These are phyloP conservation scores for Batillaria attramentaria DNA, from an alignment of 1,140 invertebrate genomes.

Conservation along the genomic window DNA sequence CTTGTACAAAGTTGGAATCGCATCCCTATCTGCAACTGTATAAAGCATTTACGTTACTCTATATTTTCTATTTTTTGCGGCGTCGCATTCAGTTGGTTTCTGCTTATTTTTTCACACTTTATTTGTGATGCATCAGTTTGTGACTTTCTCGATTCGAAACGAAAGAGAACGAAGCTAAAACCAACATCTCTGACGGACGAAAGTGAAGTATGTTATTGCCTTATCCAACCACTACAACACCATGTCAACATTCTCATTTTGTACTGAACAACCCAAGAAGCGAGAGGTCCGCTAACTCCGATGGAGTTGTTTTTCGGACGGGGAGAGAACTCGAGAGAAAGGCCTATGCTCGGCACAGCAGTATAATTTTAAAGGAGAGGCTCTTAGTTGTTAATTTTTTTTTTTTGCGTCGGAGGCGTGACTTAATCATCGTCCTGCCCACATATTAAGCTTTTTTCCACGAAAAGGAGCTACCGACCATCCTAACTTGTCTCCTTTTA, in stretches of 20 bases:
- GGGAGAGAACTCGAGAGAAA: background rate
- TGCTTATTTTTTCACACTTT: constrained; percentile 7
- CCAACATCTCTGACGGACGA: background rate
- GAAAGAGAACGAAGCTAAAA: background rate
- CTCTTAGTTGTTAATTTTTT: background rate
- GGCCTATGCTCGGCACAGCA: background rate
- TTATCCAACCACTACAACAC: background rate
- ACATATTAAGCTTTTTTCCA: background rate
- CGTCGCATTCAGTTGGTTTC: constrained; percentile 1
- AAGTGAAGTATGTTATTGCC: background rate
- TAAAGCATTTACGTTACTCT: constrained; percentile 15
- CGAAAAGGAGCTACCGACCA: constrained; percentile 5
- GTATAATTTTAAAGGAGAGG: background rate
- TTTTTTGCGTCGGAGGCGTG: no score
- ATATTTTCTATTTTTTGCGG: constrained; percentile 18
- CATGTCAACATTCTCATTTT: background rate
- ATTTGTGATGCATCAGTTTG: constrained; percentile 15
- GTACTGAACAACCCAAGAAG: background rate
- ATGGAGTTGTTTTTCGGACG: background rate
- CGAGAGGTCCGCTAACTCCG: background rate
- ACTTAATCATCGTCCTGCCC: background rate
- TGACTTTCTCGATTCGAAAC: background rate
- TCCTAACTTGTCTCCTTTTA: background rate
- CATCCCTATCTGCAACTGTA: constrained; percentile 31
- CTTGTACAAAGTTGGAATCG: constrained; percentile 23